phyloP scores from a whole-genome alignment of 1,140 invertebrate species.

The Helicoverpa armigera region DNA sequence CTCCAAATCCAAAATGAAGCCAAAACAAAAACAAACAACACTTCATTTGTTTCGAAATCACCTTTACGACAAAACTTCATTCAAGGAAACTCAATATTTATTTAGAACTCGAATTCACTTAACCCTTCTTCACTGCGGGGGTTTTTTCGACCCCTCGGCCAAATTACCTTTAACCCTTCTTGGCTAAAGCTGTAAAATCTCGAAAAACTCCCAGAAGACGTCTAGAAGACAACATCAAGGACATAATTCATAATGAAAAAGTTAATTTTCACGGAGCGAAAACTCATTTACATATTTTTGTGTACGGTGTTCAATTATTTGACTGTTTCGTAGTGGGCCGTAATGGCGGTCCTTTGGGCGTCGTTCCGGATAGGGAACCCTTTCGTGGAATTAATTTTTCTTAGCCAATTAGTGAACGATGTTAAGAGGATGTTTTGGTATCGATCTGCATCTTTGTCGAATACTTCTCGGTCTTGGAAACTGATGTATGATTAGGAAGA shows the following conservation, averaged over 20 bases:
- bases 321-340: constrained; percentile 63
- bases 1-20: background rate
- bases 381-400: constrained; percentile 85
- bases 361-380: constrained; percentile 73
- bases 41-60: constrained; percentile 38
- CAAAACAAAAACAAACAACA: constrained; percentile 42
- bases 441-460: constrained; percentile 67
- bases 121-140: constrained; percentile 63
- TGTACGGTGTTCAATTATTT: constrained; percentile 79
- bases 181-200: constrained; percentile 75
- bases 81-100: constrained; percentile 49
- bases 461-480: background rate
- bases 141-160: constrained; percentile 54
- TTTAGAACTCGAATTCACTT: constrained; percentile 54
- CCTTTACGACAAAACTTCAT: constrained; percentile 45
- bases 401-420: constrained; percentile 80
- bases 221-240: constrained; percentile 76
- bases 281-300: constrained; percentile 84
- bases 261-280: constrained; percentile 82
- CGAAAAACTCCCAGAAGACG: constrained; percentile 82
- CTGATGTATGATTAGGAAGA: too few species aligned
- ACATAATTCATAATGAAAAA: constrained; percentile 86
- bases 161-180: constrained; percentile 62
- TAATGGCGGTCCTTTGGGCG: constrained; percentile 72
- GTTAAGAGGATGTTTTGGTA: constrained; percentile 68